Evolutionary conservation across 2,797 vertebrate genomes (phyloP).

Genomic region (Platalea minor): DNA sequence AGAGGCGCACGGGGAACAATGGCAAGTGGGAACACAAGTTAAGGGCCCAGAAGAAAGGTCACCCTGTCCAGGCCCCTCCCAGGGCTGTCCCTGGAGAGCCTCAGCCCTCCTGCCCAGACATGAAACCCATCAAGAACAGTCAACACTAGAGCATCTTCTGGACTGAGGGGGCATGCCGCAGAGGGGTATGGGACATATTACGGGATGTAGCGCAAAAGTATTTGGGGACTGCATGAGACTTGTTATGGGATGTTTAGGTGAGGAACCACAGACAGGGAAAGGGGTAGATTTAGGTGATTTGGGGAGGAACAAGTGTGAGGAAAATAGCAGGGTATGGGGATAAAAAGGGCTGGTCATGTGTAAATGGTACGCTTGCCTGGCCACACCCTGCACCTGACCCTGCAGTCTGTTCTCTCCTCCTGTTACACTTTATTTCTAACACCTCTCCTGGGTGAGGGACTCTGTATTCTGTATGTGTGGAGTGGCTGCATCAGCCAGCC

Average conservation of each 20-base stretch:
- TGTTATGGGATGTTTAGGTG: neutral
- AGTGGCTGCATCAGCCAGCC: neutral
- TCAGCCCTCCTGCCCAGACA: neutral
- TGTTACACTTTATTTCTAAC: neutral
- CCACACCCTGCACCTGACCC: neutral
- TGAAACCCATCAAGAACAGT: neutral
- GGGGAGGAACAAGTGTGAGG: neutral
- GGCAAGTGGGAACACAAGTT: neutral
- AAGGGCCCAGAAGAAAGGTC: neutral
- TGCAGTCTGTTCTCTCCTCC: neutral
- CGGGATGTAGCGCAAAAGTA: neutral
- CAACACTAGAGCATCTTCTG: neutral
- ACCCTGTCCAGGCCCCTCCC: neutral
- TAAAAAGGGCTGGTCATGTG: neutral
- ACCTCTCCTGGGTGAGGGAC: neutral
- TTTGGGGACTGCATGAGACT: neutral
- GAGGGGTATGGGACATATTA: too few species aligned
- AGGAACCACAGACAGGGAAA: neutral
- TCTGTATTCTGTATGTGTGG: neutral
- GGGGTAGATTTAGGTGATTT: neutral
- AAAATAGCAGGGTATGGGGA: neutral
- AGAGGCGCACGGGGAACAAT: neutral
- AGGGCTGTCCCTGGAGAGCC: neutral
- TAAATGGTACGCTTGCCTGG: neutral
- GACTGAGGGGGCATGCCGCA: rapidly evolving